Conservation (phyloP, 2,888 invertebrate genomes). For the Campoplex capitator region DNA sequence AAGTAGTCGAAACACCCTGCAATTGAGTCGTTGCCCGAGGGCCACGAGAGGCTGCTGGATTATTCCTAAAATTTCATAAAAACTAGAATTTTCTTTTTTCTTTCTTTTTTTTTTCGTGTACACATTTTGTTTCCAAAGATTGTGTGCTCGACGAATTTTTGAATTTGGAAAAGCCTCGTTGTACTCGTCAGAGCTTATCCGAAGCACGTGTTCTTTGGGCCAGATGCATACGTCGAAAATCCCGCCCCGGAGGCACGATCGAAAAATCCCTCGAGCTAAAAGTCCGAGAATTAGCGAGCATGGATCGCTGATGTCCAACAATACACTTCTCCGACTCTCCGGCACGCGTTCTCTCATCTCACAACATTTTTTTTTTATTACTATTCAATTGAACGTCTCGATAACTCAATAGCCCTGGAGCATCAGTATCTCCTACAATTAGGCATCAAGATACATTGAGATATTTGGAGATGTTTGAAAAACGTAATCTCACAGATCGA, state of each 20-base stretch:
- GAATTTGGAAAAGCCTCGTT: conserved; percentile 30
- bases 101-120: too few relatives aligned
- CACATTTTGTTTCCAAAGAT: not conserved
- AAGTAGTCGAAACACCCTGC: not conserved
- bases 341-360: conserved; percentile 37
- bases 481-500: not conserved
- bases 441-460: conserved; percentile 20
- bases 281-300: conserved; percentile 53
- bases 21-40: not conserved
- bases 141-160: conserved; percentile 9
- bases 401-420: conserved; percentile 38
- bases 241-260: conserved; percentile 69
- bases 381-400: conserved; percentile 10
- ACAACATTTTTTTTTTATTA: not conserved
- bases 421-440: conserved; percentile 31
- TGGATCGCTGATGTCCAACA: conserved; percentile 64
- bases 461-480: not conserved
- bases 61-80: not conserved
- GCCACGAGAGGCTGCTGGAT: not conserved
- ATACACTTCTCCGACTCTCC: conserved; percentile 34
- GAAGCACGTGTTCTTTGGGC: conserved; percentile 77
- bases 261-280: conserved; percentile 63
- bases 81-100: not conserved
- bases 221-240: conserved; percentile 77
- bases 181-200: conserved; percentile 70